phyloP scores from a whole-genome alignment of 1,140 invertebrate genomes.

The Teleopsis dalmanni region DNA sequence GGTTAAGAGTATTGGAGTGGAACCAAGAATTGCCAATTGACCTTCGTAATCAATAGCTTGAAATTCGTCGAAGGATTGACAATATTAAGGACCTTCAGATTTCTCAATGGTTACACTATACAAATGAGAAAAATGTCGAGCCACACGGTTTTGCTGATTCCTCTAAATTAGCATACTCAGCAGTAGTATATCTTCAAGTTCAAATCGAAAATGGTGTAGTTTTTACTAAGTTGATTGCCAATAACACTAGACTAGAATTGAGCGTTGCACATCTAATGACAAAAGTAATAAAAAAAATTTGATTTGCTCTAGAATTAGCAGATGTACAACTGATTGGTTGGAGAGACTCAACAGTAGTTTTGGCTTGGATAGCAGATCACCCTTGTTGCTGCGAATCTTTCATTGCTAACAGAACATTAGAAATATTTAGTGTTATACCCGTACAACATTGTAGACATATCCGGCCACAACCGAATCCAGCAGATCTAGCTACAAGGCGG shows the following conservation, averaged over 20 bases:
- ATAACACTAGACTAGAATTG: conserved; percentile 17
- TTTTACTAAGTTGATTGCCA: conserved; percentile 12
- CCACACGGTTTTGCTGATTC: conserved; percentile 37
- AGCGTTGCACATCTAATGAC: conserved; percentile 13
- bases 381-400: conserved; percentile 21
- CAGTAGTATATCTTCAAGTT: conserved; percentile 2
- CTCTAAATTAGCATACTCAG: conserved; percentile 29
- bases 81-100: conserved; percentile 8
- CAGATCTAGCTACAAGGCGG: conserved; percentile 18
- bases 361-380: conserved; percentile 10
- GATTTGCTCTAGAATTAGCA: not conserved
- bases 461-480: conserved; percentile 20
- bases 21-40: conserved; percentile 22
- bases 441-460: conserved; percentile 24
- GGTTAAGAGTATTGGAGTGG: conserved; percentile 32
- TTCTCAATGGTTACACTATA: not conserved
- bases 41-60: conserved; percentile 16
- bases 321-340: not conserved
- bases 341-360: conserved; percentile 14
- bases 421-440: conserved; percentile 19
- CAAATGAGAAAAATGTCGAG: conserved; percentile 9
- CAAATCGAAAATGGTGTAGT: conserved; percentile 12
- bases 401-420: conserved; percentile 25
- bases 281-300: conserved; percentile 7
- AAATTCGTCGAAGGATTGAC: conserved; percentile 13